These are phyloP conservation scores for Pipistrellus nathusii DNA, from an alignment of 2,797 vertebrate genomes.

Conservation along the genomic window DNA sequence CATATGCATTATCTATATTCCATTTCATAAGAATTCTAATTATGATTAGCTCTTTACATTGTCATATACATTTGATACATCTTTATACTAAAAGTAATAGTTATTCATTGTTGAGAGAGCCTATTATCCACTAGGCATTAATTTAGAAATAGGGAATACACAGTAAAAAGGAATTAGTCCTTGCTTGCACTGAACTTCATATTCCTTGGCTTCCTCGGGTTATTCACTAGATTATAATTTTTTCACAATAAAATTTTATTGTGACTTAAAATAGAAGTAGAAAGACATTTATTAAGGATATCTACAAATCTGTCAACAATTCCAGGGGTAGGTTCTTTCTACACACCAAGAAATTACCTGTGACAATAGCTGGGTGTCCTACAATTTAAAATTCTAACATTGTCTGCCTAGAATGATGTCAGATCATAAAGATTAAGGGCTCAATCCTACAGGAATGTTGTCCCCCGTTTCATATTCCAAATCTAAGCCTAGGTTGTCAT, in stretches of 20 bases:
- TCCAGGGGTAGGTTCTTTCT: not conserved
- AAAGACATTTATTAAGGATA: conserved; percentile 18
- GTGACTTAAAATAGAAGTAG: conserved; percentile 5
- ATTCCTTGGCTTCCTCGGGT: not conserved
- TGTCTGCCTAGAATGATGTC: not conserved
- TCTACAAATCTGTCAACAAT: not conserved
- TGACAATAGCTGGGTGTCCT: not conserved
- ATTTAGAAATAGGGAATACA: conserved; percentile 1
- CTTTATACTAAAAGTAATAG: conserved; percentile 18
- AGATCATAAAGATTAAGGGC: not conserved
- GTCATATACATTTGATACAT: not conserved
- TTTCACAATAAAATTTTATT: conserved; percentile 18
- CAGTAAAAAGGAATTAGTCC: not conserved
- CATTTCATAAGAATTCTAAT: conserved; percentile 30
- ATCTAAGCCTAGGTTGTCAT: not conserved
- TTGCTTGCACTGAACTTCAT: not conserved
- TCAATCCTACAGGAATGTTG: not conserved
- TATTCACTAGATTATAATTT: conserved; percentile 19
- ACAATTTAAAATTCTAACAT: conserved; percentile 23
- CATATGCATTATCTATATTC: conserved; percentile 13
- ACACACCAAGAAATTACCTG: not conserved
- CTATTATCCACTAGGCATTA: not conserved
- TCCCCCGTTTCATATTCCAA: not conserved
- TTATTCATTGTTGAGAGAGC: not conserved
- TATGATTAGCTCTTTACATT: conserved; percentile 15